Base-by-base conservation (phyloP, 2,888 invertebrate species). In the Eremobia ochroleuca region DNA sequence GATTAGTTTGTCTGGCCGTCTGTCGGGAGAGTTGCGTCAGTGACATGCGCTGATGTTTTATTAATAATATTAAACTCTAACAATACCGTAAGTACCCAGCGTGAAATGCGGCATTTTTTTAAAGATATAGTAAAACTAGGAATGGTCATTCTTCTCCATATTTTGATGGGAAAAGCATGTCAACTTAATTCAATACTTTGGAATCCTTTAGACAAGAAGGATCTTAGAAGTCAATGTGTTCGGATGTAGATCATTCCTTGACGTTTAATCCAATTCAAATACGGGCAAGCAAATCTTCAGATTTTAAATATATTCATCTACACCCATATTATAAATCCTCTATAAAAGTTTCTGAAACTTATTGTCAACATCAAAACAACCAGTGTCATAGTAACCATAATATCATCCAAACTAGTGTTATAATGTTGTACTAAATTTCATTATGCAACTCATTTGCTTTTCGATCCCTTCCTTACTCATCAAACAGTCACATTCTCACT, bases 1-100 rank as follows among this genome's bases (percentile, higher is more conserved):
- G 92, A 93, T 93, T 92, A 92, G 86, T 86, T 83, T 75, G 88
- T 79, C 84, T 85, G 90, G 25, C 46, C 4, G 74, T 88, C 88
- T 82, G 91, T 88, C 89, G 77, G 88, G 87, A 77, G 85, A 62
- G 82, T 93, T 93, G 89, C 93, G 81, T 90, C 92, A 92, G 46
- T 78, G 81, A 89, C 87, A 71, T 73, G 73, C 82, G 83, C 34
- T 87, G 82, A 88, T 87, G 83, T 79, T 88, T 82, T 88, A 89
- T 88, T 89, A 87, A 88, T 82, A 83, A 77, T 72, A 81, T 83
- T 76, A 78, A 83, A 79, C 70, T 69, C 34, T 77, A 66, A 86
- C 82, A 81, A 75, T 77, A 31, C 49, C 15, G 59, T 64, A 59
- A 64, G 66, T 49, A 62, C 62, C 11, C 6, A 37, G 64, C 43